Evolutionary conservation across 1,140 invertebrate species (phyloP), one percentile per base, ranked within the genome.

Genomic region (Neoseiulus cucumeris): DNA sequence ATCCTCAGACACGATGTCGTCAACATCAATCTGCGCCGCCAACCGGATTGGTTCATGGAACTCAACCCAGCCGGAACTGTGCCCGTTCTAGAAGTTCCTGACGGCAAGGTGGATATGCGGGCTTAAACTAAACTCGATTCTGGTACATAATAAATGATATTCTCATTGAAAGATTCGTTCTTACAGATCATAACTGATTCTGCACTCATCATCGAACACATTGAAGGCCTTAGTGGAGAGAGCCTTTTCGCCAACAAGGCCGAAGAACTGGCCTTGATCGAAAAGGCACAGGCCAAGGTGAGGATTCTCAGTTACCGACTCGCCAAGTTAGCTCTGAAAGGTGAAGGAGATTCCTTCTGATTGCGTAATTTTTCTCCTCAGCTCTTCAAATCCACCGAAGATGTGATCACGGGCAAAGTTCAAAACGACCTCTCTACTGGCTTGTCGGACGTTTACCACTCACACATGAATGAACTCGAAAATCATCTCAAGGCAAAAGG

Each of bases 41-140:
- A 77, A 68, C 74, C 75, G 28, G 73, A 73, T 7, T 76, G 75
- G 75, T 73, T 76, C 25, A 68, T 76, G 29, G 68, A 72, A 30
- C 71, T 69, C 64, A 76, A 75, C 65, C 74, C 74, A 7, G 51
- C 70, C 1, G 75, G 75, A 12, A 51, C 70, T 41, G 75, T 76
- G 6, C 75, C 75, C 7, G 71, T 74, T 1, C 64, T 77, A 22
- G 72, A 76, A 64, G 45, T 69, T 17, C 17, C 51, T 2, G 9
- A 59, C 33, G 51, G 51, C 25, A 59, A 25, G 25, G 51, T 59
- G 17, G 2, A 20, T 20, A 59, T 14, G 22, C 25, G 14, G 22
- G 4, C 9, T 39, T 4, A 39, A n/a, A n/a, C n/a, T n/a, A n/a
- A n/a, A n/a, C n/a, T n/a, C n/a, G n/a, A n/a, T n/a, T n/a, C n/a